Evolutionary conservation across 2,888 invertebrate species (phyloP).

Genomic region (Allacma fusca): DNA sequence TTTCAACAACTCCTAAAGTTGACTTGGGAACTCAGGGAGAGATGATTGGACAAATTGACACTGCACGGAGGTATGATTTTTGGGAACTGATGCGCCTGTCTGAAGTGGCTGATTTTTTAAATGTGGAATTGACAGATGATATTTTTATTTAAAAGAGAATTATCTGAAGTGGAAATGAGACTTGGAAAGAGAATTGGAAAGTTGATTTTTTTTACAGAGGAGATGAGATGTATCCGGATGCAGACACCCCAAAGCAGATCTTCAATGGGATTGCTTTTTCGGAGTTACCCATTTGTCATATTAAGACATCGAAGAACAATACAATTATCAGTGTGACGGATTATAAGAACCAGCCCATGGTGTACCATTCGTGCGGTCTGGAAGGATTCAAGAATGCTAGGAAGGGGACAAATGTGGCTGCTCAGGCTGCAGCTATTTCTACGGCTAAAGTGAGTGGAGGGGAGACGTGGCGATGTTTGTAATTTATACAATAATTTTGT

Average conservation of each 20-base stretch:
- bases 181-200: neutral
- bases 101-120: neutral
- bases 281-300: slow-evolving; percentile 82
- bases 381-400: slow-evolving; percentile 95
- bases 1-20: slow-evolving; percentile 64
- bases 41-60: slow-evolving; percentile 73
- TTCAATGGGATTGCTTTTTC: slow-evolving; percentile 81
- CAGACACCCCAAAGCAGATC: slow-evolving; percentile 74
- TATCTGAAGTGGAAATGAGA: too few relatives aligned
- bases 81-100: too few relatives aligned
- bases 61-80: slow-evolving; percentile 64
- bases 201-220: slow-evolving; percentile 62
- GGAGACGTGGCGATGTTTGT: neutral
- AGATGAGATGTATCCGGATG: slow-evolving; percentile 78
- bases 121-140: neutral
- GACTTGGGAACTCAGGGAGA: slow-evolving; percentile 85
- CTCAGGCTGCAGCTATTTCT: slow-evolving; percentile 89
- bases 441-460: slow-evolving; percentile 74
- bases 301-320: slow-evolving; percentile 85
- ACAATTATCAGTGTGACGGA: slow-evolving; percentile 83
- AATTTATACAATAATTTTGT: too few relatives aligned
- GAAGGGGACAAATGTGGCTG: slow-evolving; percentile 96
- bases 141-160: too few relatives aligned
- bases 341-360: slow-evolving; percentile 62
- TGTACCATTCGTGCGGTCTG: slow-evolving; percentile 76